phyloP scores from a whole-genome alignment of 2,888 invertebrate species.

The Tinea pellionella region DNA sequence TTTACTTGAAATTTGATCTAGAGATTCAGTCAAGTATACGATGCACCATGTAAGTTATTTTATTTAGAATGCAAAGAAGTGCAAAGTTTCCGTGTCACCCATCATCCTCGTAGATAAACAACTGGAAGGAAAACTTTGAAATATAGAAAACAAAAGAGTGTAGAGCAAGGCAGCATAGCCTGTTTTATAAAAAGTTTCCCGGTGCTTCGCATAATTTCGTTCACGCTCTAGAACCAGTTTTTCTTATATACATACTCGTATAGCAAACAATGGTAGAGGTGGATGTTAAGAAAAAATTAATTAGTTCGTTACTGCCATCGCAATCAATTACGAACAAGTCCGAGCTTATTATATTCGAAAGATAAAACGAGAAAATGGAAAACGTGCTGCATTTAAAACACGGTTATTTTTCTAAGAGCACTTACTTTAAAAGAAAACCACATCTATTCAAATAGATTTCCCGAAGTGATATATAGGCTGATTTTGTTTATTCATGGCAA shows the following conservation, averaged over 20 bases:
- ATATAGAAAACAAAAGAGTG: constrained; percentile 32
- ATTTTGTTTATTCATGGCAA: constrained; percentile 42
- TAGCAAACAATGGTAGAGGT: not conserved
- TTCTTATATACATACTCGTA: constrained; percentile 2
- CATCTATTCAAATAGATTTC: not conserved
- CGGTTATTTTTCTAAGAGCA: not conserved
- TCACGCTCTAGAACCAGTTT: constrained; percentile 14
- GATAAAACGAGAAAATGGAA: not conserved
- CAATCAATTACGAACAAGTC: constrained; percentile 1
- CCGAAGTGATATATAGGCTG: constrained; percentile 6
- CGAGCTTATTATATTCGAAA: not conserved
- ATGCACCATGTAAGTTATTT: not conserved
- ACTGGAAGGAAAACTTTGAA: constrained; percentile 13
- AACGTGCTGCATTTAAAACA: not conserved
- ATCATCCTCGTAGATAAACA: not conserved
- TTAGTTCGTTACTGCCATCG: constrained; percentile 2
- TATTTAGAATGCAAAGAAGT: not conserved
- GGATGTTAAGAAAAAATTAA: not conserved
- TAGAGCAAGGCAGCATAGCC: constrained; percentile 31
- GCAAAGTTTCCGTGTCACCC: constrained; percentile 4
- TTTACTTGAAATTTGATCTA: not conserved
- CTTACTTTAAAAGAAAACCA: not conserved
- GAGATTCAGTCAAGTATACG: not conserved
- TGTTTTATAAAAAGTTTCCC: constrained; percentile 37
- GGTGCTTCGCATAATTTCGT: constrained; percentile 20